Percentiles rank a stretch among this genome's conserved stretches.
phyloP scores from a whole-genome alignment of 2,888 invertebrate genomes.

The Oscheius sp. region DNA sequence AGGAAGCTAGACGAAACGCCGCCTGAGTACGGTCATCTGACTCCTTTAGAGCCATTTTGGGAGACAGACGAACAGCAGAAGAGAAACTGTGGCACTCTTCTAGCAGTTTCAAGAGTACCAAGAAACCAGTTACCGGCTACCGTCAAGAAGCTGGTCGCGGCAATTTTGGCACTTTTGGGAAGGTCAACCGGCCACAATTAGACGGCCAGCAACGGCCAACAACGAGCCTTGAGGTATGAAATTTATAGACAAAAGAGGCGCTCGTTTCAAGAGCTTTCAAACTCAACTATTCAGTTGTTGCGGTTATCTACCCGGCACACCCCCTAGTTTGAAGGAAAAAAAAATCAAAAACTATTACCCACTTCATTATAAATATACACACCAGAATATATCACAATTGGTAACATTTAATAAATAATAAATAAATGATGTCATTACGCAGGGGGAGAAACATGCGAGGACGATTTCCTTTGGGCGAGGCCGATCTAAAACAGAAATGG shows the following conservation, averaged over 20 bases:
- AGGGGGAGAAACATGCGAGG: not conserved
- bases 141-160: constrained; percentile 20
- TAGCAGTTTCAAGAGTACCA: constrained; percentile 17
- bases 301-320: no score
- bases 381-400: constrained; percentile 16
- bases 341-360: constrained; percentile 10
- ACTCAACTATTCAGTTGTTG: no score
- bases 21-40: constrained; percentile 37
- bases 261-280: no score
- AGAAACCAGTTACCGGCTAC: constrained; percentile 15
- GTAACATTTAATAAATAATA: constrained; percentile 8
- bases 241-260: no score
- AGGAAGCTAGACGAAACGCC: constrained; percentile 45
- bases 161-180: constrained; percentile 28
- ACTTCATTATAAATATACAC: constrained; percentile 24
- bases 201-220: not conserved
- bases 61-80: not conserved
- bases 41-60: constrained; percentile 31
- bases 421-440: not conserved
- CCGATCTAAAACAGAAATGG: not conserved
- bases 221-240: no score
- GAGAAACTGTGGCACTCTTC: constrained; percentile 29
- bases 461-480: constrained; percentile 5
- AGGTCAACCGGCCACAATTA: constrained; percentile 25
- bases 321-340: not conserved